Base-by-base conservation (phyloP, 1,140 invertebrate species). In the Eumeta japonica region DNA sequence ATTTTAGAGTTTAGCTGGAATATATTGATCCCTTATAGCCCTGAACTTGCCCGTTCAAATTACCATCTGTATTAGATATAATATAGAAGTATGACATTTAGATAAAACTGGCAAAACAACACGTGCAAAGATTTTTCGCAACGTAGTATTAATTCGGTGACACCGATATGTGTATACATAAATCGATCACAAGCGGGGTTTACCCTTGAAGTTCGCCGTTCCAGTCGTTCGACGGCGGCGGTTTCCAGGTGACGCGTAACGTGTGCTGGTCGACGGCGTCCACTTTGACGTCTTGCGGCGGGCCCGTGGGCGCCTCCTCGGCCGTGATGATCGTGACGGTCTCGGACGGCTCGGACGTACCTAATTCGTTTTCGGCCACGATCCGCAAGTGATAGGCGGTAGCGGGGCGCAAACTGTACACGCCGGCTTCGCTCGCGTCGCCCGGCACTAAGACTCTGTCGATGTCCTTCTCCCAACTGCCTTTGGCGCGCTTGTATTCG, bases 331-430 rank as follows among this genome's bases (percentile, higher is more conserved):
- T 94, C 0, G 89, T 92, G 0, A 97, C 89, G 5, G 88, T 89
- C 50, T 93, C 89, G 1, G 93, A 96, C 0, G 94, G 90, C 54
- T 92, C 87, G 2, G 92, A 93, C 1, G 84, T 83, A 13, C 95
- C 94, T 43, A 98, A 87, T 68, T 92, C 89, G 63, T 98, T 98
- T 75, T 95, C 90, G 43, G 93, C 95, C 5, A 94, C 87, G 44
- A 97, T 90, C 35, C 94, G 79, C 38, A 97, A 82, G 52, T 95
- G 89, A 60, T 97, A 98, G 1, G 90, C 89, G 1, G 89, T 94
- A 2, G 94, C 91, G 10, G 95, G 94, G 55, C 88, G 82, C 0
- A 98, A 75, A 61, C 90, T 92, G 52, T 88, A 89, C 2, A 94
- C 90, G 37, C 88, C 88, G 32, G 90, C 90, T 66, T 92, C 86